Evolutionary conservation across 2,888 invertebrate species (phyloP).

Genomic region (Plebejus anna): DNA sequence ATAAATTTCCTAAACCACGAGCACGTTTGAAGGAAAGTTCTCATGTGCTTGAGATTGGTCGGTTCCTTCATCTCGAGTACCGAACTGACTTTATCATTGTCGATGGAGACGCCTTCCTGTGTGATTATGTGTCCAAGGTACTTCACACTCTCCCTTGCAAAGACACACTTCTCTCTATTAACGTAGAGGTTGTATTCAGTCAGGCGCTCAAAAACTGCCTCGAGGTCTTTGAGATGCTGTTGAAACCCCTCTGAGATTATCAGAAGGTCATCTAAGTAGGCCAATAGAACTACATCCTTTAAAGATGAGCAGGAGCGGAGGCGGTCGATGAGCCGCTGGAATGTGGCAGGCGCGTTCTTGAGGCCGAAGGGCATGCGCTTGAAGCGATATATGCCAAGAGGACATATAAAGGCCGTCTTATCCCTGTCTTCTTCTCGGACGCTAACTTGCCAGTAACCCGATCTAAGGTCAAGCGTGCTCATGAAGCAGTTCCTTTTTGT

Average conservation of each 20-base stretch:
- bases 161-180: background rate
- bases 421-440: conserved; percentile 15
- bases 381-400: conserved; percentile 45
- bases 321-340: conserved; percentile 43
- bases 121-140: conserved; percentile 40
- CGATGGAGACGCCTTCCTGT: conserved; percentile 36
- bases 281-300: conserved; percentile 40
- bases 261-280: conserved; percentile 46
- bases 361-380: conserved; percentile 44
- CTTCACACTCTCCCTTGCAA: conserved; percentile 33
- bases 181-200: no score
- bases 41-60: conserved; percentile 35
- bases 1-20: conserved; percentile 45
- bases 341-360: conserved; percentile 46
- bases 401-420: conserved; percentile 31
- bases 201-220: no score
- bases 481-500: background rate
- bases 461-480: background rate
- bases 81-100: conserved; percentile 33
- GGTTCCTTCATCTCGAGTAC: conserved; percentile 38
- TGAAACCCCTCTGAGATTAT: conserved; percentile 41
- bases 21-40: conserved; percentile 42
- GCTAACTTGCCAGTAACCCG: conserved; percentile 41
- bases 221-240: conserved; percentile 36
- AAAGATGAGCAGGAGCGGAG: conserved; percentile 35